A percentile compares a stretch with the other conserved stretches of the same genome.
These are phyloP conservation scores for Pheosia tremula DNA, from an alignment of 2,888 invertebrate genomes.

Conservation along the genomic window DNA sequence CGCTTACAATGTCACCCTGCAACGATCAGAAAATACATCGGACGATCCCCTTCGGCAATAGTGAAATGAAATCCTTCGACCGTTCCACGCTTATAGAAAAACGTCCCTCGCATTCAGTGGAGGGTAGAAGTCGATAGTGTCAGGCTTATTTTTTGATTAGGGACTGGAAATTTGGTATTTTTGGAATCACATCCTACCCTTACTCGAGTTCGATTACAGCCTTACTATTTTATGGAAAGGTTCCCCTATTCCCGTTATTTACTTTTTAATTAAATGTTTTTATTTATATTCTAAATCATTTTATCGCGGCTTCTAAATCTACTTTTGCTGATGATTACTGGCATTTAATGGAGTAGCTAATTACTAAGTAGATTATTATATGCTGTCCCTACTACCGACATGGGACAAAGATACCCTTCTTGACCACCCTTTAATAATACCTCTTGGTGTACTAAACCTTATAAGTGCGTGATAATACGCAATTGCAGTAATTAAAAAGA, in stretches of 20 bases:
- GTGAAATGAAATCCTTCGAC: constrained; percentile 21
- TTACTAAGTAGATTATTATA: no score
- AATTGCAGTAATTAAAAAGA: constrained; percentile 17
- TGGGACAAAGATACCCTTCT: no score
- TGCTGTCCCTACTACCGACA: not conserved
- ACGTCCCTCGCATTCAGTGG: constrained; percentile 1
- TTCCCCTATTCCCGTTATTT: no score
- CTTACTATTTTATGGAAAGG: no score
- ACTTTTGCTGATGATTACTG: no score
- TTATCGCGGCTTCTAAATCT: no score
- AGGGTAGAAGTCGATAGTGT: not conserved
- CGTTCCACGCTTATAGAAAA: constrained; percentile 27
- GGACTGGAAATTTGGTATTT: not conserved
- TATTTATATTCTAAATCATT: no score
- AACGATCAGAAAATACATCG: constrained; percentile 1
- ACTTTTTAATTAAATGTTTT: no score
- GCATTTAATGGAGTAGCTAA: no score
- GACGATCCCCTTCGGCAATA: constrained; percentile 16
- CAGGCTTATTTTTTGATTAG: not conserved
- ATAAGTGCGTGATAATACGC: constrained; percentile 34
- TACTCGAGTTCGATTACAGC: not conserved
- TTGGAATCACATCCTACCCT: not conserved
- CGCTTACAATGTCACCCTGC: constrained; percentile 11
- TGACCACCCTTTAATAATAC: not conserved
- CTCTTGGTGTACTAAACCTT: constrained; percentile 29